Conservation (phyloP, 2,113 vertebrate species). For the Oceanodroma tethys region DNA sequence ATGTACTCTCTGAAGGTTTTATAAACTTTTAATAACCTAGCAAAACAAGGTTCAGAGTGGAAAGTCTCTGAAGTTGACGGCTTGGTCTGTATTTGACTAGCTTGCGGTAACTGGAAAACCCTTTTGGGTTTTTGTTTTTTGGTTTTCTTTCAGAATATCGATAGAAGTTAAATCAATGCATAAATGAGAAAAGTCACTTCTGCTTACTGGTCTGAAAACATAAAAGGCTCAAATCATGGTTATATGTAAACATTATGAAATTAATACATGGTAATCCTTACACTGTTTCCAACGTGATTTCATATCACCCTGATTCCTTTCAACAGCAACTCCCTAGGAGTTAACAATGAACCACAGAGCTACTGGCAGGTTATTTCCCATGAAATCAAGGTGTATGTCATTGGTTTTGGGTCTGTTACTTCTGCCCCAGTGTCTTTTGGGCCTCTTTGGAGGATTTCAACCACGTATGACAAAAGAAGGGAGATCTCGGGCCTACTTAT, state of each 20-base stretch:
- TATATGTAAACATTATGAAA: background rate
- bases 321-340: background rate
- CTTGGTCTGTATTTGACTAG: background rate
- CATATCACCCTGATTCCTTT: background rate
- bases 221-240: background rate
- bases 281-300: background rate
- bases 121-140: constrained; percentile 21
- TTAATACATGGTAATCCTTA: background rate
- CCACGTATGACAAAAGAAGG: background rate
- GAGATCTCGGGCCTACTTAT: background rate
- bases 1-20: background rate
- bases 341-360: background rate
- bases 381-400: background rate
- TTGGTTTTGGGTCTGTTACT: background rate
- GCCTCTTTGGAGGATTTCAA: background rate
- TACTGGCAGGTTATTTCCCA: background rate
- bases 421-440: background rate
- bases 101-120: background rate
- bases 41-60: background rate
- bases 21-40: background rate
- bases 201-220: background rate
- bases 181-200: background rate
- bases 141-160: constrained; percentile 9
- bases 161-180: background rate
- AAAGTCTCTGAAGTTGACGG: background rate